Evolutionary conservation across 2,888 invertebrate genomes (phyloP).

Genomic region (Nasonovia ribisnigri): DNA sequence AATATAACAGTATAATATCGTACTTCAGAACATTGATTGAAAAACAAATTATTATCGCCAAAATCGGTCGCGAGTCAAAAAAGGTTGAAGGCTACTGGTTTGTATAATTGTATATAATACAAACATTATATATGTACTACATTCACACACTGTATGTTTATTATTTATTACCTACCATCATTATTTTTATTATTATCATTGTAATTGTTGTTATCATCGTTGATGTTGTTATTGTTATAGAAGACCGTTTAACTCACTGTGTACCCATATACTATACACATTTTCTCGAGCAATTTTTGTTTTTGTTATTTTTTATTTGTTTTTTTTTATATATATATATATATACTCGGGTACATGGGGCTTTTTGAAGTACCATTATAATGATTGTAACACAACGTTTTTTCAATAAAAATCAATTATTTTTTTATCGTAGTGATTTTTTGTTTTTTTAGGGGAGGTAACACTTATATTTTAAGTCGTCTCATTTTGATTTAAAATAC

Average conservation of each 20-base stretch:
- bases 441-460: background rate
- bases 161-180: background rate
- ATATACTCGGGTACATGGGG: background rate
- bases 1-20: background rate
- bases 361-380: background rate
- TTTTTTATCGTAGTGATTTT: conserved; percentile 3
- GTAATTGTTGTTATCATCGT: background rate
- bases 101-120: background rate
- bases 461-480: background rate
- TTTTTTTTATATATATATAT: background rate
- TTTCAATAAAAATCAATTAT: conserved; percentile 4
- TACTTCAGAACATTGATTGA: background rate
- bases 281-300: background rate
- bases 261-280: background rate
- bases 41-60: background rate
- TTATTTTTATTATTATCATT: background rate
- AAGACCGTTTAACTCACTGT: background rate
- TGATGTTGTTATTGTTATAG: background rate
- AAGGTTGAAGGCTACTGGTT: background rate
- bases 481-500: background rate
- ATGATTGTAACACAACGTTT: background rate
- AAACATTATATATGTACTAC: background rate
- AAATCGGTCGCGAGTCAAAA: background rate
- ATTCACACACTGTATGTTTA: background rate
- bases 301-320: conserved; percentile 12